These are phyloP conservation scores for Apocrypta bakeri DNA, from an alignment of 1,140 invertebrate species.

Conservation along the genomic window DNA sequence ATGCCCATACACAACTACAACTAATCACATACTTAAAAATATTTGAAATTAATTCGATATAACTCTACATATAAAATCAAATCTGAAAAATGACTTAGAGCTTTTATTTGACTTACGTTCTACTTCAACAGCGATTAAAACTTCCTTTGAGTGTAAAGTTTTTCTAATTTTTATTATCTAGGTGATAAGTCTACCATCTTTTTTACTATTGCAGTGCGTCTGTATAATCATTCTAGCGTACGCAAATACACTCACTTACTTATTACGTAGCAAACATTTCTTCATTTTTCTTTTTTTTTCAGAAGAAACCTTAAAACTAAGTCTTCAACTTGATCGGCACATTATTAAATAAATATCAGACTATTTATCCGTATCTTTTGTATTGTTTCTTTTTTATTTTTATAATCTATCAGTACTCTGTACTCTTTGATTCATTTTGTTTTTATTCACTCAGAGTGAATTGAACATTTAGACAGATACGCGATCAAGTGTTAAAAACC, in stretches of 20 bases:
- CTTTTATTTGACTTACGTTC: background rate
- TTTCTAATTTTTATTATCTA: constrained; percentile 7
- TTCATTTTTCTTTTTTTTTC: background rate
- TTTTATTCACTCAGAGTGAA: constrained; percentile 26
- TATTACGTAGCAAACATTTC: constrained; percentile 24
- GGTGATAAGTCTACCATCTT: constrained; percentile 6
- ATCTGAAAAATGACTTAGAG: constrained; percentile 1
- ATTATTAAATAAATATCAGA: constrained; percentile 48
- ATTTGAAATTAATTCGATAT: background rate
- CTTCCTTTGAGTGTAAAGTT: constrained; percentile 35
- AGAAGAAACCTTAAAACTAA: constrained; percentile 38
- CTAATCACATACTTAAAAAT: background rate
- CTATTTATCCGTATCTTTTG: constrained; percentile 20
- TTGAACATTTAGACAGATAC: constrained; percentile 21
- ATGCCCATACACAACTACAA: background rate
- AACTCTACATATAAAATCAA: background rate
- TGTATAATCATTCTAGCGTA: constrained; percentile 36
- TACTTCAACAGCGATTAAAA: background rate
- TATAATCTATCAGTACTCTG: constrained; percentile 38
- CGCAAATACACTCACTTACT: constrained; percentile 43
- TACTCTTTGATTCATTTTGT: constrained; percentile 42
- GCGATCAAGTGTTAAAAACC: constrained; percentile 2
- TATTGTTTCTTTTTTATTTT: background rate
- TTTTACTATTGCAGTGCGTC: constrained; percentile 22
- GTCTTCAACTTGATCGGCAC: constrained; percentile 45